A percentile compares a stretch with the other conserved stretches of the same genome.
Conservation (phyloP, 2,797 vertebrate genomes). For the Manis pentadactyla region DNA sequence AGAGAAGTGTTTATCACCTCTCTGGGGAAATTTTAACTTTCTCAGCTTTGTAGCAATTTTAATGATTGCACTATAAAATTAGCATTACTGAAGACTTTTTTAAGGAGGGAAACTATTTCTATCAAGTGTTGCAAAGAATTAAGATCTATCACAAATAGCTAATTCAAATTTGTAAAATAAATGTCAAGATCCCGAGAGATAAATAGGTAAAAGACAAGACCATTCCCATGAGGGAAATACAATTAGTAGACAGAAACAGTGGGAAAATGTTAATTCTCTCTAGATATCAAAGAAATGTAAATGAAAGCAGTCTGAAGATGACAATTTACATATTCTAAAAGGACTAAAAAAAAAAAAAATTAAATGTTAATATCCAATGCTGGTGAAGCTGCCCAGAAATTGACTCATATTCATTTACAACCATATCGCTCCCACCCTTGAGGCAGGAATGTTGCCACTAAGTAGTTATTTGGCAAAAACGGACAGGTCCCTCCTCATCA, state of each 20-base stretch:
- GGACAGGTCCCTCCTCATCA: not conserved
- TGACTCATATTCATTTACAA: not conserved
- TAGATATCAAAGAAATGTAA: slow-evolving; percentile 72
- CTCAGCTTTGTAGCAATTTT: slow-evolving; percentile 56
- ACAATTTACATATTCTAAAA: slow-evolving; percentile 53
- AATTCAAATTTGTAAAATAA: slow-evolving; percentile 73
- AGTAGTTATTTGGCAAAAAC: not conserved
- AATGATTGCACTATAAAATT: slow-evolving; percentile 60
- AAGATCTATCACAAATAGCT: slow-evolving; percentile 65
- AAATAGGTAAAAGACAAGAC: slow-evolving; percentile 44
- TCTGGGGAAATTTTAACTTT: slow-evolving; percentile 54
- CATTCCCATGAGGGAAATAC: slow-evolving; percentile 60
- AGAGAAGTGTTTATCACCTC: slow-evolving; percentile 38
- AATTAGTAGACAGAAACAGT: slow-evolving; percentile 58
- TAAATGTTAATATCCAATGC: not conserved
- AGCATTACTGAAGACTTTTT: slow-evolving; percentile 61
- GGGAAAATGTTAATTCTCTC: slow-evolving; percentile 24
- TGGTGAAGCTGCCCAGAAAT: slow-evolving; percentile 20
- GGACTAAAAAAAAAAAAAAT: not conserved
- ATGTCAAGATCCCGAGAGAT: slow-evolving; percentile 58
- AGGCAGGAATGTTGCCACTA: not conserved
- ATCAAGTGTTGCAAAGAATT: slow-evolving; percentile 61
- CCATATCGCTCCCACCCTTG: not conserved
- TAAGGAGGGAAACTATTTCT: slow-evolving; percentile 55
- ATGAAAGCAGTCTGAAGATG: slow-evolving; percentile 23